Conservation (phyloP, 2,888 invertebrate genomes). For the Caenorhabditis sulstoni region DNA sequence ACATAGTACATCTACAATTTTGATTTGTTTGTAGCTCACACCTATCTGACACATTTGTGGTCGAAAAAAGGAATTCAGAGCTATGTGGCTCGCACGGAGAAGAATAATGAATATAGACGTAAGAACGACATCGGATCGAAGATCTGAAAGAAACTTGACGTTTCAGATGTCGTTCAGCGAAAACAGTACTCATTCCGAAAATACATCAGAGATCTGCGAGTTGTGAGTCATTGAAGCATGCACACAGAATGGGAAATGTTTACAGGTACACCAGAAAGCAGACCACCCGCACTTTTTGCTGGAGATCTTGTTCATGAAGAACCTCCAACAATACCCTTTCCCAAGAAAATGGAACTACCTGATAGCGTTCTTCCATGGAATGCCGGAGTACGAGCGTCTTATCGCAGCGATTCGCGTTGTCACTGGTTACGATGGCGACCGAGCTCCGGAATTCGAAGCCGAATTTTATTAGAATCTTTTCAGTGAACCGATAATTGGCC, state of each 20-base stretch:
- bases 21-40: conserved; percentile 27
- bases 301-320: conserved; percentile 32
- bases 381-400: conserved; percentile 41
- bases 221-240: no score
- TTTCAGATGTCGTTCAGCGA: conserved; percentile 33
- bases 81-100: background rate
- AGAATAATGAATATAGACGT: conserved; percentile 12
- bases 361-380: conserved; percentile 24
- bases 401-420: conserved; percentile 36
- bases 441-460: conserved; percentile 31
- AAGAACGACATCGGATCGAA: background rate
- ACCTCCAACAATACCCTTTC: conserved; percentile 32
- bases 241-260: no score
- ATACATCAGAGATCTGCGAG: background rate
- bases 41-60: conserved; percentile 10
- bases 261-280: conserved; percentile 25
- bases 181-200: conserved; percentile 6
- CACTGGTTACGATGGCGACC: conserved; percentile 39
- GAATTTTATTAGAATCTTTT: conserved; percentile 3
- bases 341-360: conserved; percentile 26
- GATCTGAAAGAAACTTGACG: background rate
- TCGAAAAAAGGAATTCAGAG: background rate
- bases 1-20: no score
- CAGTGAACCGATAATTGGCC: no score
- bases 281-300: conserved; percentile 39